These are phyloP conservation scores for Dascillus cervinus DNA, from an alignment of 2,888 invertebrate species.

Conservation along the genomic window DNA sequence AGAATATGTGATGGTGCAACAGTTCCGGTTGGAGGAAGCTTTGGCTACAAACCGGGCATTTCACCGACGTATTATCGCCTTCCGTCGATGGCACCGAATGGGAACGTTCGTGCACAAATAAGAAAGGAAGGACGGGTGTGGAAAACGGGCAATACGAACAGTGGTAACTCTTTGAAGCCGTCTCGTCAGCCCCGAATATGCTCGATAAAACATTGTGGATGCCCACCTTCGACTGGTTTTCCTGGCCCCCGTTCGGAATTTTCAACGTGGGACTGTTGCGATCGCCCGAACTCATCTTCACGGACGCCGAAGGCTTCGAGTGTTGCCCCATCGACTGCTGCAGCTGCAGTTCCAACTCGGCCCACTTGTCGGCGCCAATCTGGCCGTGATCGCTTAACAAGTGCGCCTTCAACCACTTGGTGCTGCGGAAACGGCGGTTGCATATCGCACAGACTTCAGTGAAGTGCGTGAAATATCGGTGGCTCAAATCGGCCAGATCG, in stretches of 20 bases:
- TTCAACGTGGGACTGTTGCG: conserved; percentile 48
- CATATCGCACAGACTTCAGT: conserved; percentile 80
- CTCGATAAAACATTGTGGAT: conserved; percentile 48
- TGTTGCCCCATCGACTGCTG: conserved; percentile 33
- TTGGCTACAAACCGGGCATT: conserved; percentile 55
- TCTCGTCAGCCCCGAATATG: conserved; percentile 47
- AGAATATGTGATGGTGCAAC: conserved; percentile 56
- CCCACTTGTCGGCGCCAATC: conserved; percentile 53
- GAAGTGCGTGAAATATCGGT: conserved; percentile 58
- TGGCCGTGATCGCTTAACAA: conserved; percentile 79
- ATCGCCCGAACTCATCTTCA: conserved; percentile 26
- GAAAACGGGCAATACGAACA: conserved; percentile 87
- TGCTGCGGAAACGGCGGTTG: conserved; percentile 77
- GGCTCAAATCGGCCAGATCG: conserved; percentile 51
- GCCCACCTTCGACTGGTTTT: conserved; percentile 33
- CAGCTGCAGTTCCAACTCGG: conserved; percentile 49
- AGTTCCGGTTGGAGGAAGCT: conserved; percentile 49
- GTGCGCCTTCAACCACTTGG: conserved; percentile 83
- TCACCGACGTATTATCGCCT: conserved; percentile 31
- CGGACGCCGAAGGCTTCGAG: conserved; percentile 22
- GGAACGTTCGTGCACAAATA: conserved; percentile 87
- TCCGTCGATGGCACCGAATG: conserved; percentile 45
- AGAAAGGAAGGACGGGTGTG: conserved; percentile 80
- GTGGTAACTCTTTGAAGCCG: conserved; percentile 67
- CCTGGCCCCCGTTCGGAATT: conserved; percentile 47